Evolutionary conservation across 2,888 invertebrate genomes (phyloP).

Genomic region (Amblyteles armatorius): DNA sequence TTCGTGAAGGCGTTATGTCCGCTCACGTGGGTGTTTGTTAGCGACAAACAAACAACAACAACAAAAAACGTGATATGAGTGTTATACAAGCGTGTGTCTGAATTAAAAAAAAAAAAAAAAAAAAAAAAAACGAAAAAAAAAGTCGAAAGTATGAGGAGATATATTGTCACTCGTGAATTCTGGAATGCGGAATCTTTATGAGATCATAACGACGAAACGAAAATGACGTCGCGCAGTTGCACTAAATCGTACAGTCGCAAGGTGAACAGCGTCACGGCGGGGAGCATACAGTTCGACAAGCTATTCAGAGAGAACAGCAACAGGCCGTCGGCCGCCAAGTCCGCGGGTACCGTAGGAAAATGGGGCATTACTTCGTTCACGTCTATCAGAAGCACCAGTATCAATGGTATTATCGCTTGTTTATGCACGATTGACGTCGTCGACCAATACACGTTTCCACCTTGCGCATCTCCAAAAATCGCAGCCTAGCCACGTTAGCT

Average conservation of each 20-base stretch:
- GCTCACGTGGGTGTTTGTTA: slow-evolving; percentile 11
- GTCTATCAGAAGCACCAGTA: slow-evolving; percentile 91
- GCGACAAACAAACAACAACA: slow-evolving; percentile 10
- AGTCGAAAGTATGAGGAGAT: slow-evolving; percentile 72
- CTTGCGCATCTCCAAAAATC: slow-evolving; percentile 8
- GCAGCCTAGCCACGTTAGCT: not conserved
- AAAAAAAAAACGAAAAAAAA: slow-evolving; percentile 22
- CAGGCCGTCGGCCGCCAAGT: slow-evolving; percentile 94
- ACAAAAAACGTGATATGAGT: slow-evolving; percentile 12
- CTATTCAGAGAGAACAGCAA: slow-evolving; percentile 92
- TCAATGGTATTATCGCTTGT: slow-evolving; percentile 87
- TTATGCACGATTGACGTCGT: not conserved
- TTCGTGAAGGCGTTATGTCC: not conserved
- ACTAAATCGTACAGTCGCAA: slow-evolving; percentile 83
- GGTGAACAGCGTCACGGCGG: slow-evolving; percentile 81
- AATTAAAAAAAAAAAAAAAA: slow-evolving; percentile 28
- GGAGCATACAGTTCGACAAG: slow-evolving; percentile 89
- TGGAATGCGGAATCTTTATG: slow-evolving; percentile 76
- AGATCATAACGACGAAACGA: slow-evolving; percentile 67
- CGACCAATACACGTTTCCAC: not conserved
- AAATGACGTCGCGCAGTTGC: slow-evolving; percentile 83
- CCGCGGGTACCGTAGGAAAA: slow-evolving; percentile 96
- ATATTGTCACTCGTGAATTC: slow-evolving; percentile 72
- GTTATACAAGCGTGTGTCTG: slow-evolving; percentile 32
- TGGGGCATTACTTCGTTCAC: slow-evolving; percentile 98